phyloP scores from a whole-genome alignment of 2,888 invertebrate genomes.

The Auanema freiburgensis region DNA sequence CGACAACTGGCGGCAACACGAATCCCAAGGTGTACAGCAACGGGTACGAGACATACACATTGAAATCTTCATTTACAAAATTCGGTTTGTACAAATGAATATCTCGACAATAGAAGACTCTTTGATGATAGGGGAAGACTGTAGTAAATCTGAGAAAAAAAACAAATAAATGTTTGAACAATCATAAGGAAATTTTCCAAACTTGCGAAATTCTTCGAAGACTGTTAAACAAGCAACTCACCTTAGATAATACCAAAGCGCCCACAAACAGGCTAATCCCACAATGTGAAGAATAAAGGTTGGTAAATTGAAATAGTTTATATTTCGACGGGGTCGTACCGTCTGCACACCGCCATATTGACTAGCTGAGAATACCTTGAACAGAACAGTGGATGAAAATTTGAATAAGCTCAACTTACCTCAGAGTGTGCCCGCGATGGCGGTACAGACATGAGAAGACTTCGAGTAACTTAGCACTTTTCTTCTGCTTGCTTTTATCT shows the following conservation, averaged over 20 bases:
- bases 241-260: slow-evolving; percentile 67
- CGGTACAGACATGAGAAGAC: slow-evolving; percentile 51
- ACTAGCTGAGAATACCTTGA: slow-evolving; percentile 59
- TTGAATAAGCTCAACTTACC: slow-evolving; percentile 20
- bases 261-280: slow-evolving; percentile 65
- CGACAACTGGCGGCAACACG: slow-evolving; percentile 61
- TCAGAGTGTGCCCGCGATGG: slow-evolving; percentile 63
- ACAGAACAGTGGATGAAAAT: background rate
- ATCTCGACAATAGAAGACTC: slow-evolving; percentile 64
- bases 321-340: slow-evolving; percentile 38
- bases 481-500: no score
- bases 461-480: no score
- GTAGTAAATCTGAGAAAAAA: slow-evolving; percentile 61
- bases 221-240: slow-evolving; percentile 31
- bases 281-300: slow-evolving; percentile 66
- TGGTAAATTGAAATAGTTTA: slow-evolving; percentile 65
- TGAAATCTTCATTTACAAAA: slow-evolving; percentile 63
- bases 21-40: slow-evolving; percentile 63
- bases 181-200: background rate
- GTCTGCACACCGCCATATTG: slow-evolving; percentile 59
- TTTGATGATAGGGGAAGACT: slow-evolving; percentile 64
- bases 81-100: slow-evolving; percentile 62
- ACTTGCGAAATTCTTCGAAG: background rate
- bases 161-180: background rate
- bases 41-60: slow-evolving; percentile 61